A percentile compares a stretch with the other conserved stretches of the same genome.
These are phyloP conservation scores for Acromyrmex charruanus DNA, from an alignment of 1,140 invertebrate species.

Conservation along the genomic window DNA sequence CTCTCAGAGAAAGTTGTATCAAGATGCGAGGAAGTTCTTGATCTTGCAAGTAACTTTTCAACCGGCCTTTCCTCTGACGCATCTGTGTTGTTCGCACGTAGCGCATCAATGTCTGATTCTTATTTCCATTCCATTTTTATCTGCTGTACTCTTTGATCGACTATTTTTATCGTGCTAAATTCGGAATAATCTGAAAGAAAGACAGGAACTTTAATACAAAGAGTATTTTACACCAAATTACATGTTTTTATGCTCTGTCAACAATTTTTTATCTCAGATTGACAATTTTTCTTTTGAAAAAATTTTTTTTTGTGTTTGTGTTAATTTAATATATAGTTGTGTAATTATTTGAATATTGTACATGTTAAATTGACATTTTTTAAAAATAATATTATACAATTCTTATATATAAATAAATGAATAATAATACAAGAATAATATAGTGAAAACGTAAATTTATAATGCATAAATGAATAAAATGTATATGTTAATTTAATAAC, in stretches of 20 bases:
- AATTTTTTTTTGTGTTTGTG: too few relatives aligned
- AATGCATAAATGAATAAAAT: too few relatives aligned
- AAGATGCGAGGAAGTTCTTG: conserved; percentile 71
- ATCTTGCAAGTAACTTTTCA: conserved; percentile 72
- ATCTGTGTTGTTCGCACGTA: conserved; percentile 71
- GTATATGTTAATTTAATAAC: too few relatives aligned
- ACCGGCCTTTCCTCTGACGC: conserved; percentile 61
- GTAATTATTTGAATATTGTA: too few relatives aligned
- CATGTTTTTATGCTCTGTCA: neutral
- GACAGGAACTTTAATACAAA: neutral
- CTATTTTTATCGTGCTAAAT: neutral
- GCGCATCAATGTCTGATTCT: conserved; percentile 52
- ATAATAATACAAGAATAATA: too few relatives aligned
- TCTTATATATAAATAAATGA: too few relatives aligned
- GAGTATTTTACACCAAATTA: too few relatives aligned
- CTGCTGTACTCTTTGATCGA: neutral
- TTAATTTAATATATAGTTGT: too few relatives aligned
- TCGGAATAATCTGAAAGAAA: neutral
- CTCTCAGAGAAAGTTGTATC: conserved; percentile 69
- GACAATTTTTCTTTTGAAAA: too few relatives aligned
- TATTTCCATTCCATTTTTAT: neutral
- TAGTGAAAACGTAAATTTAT: too few relatives aligned
- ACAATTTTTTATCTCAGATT: neutral
- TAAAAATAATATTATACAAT: too few relatives aligned
- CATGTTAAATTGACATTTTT: too few relatives aligned